Evolutionary conservation across 92 coral and sea anemone genomes (phyloP), one percentile per base, ranked within the genome.

Genomic region (Bergia sp.): DNA sequence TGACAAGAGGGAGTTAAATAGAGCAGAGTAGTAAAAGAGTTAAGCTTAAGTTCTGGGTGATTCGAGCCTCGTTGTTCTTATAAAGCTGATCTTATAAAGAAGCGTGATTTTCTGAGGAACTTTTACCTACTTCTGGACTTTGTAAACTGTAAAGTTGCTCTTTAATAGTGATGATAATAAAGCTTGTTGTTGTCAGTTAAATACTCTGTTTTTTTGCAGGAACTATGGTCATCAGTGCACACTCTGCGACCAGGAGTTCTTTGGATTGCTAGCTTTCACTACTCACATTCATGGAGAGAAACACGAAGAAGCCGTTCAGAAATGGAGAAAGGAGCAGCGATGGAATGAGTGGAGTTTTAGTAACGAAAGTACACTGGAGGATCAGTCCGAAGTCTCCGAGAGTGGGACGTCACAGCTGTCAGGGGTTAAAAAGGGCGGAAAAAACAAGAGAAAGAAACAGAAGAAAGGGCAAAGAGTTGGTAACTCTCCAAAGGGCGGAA

Each of bases 191-290:
- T 29, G 29, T 29, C 29, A 29, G n/a, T 11, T n/a, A 65, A 15
- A 6, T 72, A 66, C 57, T 50, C 20, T 20, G 53, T 91, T 47
- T 74, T 78, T n/a, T 87, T 69, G 73, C 86, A 95, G 98, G 82
- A 92, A 93, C 72, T 95, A 91, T 66, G 79, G 80, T 37, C 98
- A 95, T 78, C 91, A 90, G 77, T 95, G 98, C 78, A 88, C 93
- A 20, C 86, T 95, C 0, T 95, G 98, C 82, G 86, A 85, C 23
- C 89, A 92, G 81, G 91, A 92, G 53, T 95, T 95, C 78, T 90
- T 85, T 49, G 96, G 95, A 15, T 91, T 95, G 18, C 39, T 93
- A 77, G 91, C 90, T 41, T 93, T 93, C 73, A 95, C 95, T 45
- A 92, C 91, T 76, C 98, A 95, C 21, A 93, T 95, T 58, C 93